Conservation (phyloP, 2,113 vertebrate species). For the Nothocercus julius region DNA sequence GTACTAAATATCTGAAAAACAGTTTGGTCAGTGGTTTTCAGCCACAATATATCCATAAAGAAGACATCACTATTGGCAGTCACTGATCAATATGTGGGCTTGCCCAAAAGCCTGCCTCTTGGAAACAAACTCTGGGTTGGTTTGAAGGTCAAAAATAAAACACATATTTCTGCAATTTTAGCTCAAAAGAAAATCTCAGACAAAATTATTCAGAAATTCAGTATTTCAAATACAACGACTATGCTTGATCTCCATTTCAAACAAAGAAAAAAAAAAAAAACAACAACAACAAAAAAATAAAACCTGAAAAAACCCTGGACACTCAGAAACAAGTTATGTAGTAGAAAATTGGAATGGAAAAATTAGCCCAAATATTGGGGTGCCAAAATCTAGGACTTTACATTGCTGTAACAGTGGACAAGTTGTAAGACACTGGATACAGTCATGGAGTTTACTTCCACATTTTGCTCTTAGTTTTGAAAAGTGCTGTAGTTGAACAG, state of each 20-base stretch:
- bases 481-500: not conserved
- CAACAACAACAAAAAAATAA: too few relatives aligned
- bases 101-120: not conserved
- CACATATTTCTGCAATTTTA: not conserved
- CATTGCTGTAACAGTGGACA: not conserved
- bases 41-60: not conserved
- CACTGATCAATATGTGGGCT: accelerated
- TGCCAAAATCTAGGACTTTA: not conserved
- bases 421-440: not conserved
- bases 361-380: not conserved
- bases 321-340: accelerated
- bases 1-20: not conserved
- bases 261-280: not conserved
- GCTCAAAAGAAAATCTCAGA: not conserved
- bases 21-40: not conserved
- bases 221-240: not conserved
- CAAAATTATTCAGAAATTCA: not conserved
- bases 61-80: not conserved
- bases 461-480: not conserved
- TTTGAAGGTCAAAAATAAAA: not conserved
- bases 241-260: not conserved
- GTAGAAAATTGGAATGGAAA: not conserved
- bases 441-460: not conserved
- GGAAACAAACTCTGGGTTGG: not conserved
- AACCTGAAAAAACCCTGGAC: too few relatives aligned